Evolutionary conservation across 2,888 invertebrate species (phyloP), one percentile per base, ranked within the genome.

Genomic region (Drosophila limbata): DNA sequence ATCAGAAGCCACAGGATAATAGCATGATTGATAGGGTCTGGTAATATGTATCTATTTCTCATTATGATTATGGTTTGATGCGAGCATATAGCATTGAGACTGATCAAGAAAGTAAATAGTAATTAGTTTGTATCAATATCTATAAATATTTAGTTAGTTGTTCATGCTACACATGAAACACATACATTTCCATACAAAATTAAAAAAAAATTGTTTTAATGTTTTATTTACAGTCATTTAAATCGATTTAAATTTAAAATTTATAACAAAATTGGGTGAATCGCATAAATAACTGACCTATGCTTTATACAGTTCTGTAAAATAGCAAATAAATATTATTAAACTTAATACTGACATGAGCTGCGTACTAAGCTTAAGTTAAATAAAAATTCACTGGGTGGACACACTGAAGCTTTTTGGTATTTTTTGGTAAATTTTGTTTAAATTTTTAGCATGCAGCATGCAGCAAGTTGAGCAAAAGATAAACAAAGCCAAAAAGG

Each of bases 1-100:
- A 92, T 80, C 92, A 92, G 65, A 94, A 95, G 51, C 94, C 95
- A 31, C 95, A 96, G 81, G 97, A 97, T 88, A 96, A 96, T 44
- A 96, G 96, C 13, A 96, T 97, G 90, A 97, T 97, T 89, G 97
- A 97, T 90, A 93, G 97, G 53, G 97, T 97, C 67, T 97, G 97
- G 93, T 97, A 94, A 62, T 33, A 28, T 8, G 8, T 28, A 28
- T 5, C 25, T 37, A 63, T 37, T 19, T 8, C 5, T 19, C 40
- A 40, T n/a, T 11, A 28, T 35, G 37, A 17, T 21, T 59, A 64
- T 40, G 55, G 51, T 52, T 61, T 1, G 57, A 50, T 48, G 15
- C 25, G 25, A 42, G 37, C 40, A 33, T 55, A 68, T 64, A 67
- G 59, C 42, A 35, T 45, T 40, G 21, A 50, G 39, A 55, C 15